Evolutionary conservation across 2,113 vertebrate species (phyloP).

Genomic region (Tragelaphus buxtoni): DNA sequence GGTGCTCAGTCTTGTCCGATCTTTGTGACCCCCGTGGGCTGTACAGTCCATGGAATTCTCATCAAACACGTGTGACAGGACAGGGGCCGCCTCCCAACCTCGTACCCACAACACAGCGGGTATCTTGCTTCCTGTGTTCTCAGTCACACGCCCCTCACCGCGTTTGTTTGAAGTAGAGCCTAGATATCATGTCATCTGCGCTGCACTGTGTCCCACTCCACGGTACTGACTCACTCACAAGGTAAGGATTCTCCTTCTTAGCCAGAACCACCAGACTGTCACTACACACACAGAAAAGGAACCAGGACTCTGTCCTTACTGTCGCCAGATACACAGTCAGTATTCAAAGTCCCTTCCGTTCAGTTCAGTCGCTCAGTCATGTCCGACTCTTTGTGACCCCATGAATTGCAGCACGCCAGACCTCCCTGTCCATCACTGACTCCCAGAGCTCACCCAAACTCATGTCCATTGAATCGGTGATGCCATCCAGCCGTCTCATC

Average conservation of each 20-base stretch:
- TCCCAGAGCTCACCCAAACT: no score
- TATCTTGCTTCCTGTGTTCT: background rate
- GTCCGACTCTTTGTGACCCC: no score
- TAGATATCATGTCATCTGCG: background rate
- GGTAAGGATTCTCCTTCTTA: background rate
- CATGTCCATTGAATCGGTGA: no score
- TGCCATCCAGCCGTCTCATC: no score
- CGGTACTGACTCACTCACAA: background rate
- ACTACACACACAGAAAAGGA: no score
- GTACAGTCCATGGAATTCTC: background rate
- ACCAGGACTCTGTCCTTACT: background rate
- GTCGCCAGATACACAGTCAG: accelerated
- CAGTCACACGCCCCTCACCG: accelerated
- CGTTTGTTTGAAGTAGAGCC: accelerated
- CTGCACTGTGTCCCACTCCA: no score
- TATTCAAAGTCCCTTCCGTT: no score
- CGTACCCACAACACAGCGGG: accelerated
- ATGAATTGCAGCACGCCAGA: no score
- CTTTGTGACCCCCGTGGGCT: background rate
- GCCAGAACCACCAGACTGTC: no score
- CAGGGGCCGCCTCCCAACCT: accelerated
- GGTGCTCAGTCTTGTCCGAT: background rate
- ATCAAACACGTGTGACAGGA: background rate
- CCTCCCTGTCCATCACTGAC: no score
- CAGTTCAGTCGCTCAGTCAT: no score